Evolutionary conservation across 2,113 vertebrate genomes (phyloP), one percentile per base, ranked within the genome.

Genomic region (Lophura nycthemera): DNA sequence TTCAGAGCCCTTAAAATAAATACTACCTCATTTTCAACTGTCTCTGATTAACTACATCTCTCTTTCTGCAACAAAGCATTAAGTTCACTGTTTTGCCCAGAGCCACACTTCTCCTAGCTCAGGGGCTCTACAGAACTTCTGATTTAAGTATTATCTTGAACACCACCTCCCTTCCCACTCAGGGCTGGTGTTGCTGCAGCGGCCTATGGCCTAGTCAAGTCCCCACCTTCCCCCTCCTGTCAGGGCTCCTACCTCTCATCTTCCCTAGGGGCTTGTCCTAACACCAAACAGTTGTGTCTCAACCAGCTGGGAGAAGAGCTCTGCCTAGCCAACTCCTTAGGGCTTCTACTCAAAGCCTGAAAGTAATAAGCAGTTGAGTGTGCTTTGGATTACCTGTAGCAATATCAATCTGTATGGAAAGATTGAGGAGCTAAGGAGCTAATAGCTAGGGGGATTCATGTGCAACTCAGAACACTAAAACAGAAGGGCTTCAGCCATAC

Each of bases 1-100:
- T 34, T 65, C 65, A 88, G 50, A 69, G 7, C 30, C 36, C 83
- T 90, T 93, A 67, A 91, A 95, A 90, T 91, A 94, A 88, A 86
- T 52, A 25, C 22, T 56, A 25, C 69, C 47, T 90, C 69, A 56
- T 69, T 94, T 83, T 64, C 50, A 80, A 2, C 21, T 80, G 45
- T 9, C 60, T 92, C 69, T 61, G 65, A 52, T 45, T 67, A 83
- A 83, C 60, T 45, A 25, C 56, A 48, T 43, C 54, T 34, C 54
- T 42, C 50, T 69, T 34, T 42, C 76, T 45, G 16, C 65, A 88
- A 74, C 45, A 73, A 88, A 96, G 69, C 40, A 25, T 10, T 4
- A 10, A 13, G 1, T 8, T 77, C 42, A 25, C 66, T 59, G 64
- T 74, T 72, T 60, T 76, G 36, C 72, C 7, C 0, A 70, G 21